Evolutionary conservation across 2,888 invertebrate genomes (phyloP).

Genomic region (Sicus ferrugineus): DNA sequence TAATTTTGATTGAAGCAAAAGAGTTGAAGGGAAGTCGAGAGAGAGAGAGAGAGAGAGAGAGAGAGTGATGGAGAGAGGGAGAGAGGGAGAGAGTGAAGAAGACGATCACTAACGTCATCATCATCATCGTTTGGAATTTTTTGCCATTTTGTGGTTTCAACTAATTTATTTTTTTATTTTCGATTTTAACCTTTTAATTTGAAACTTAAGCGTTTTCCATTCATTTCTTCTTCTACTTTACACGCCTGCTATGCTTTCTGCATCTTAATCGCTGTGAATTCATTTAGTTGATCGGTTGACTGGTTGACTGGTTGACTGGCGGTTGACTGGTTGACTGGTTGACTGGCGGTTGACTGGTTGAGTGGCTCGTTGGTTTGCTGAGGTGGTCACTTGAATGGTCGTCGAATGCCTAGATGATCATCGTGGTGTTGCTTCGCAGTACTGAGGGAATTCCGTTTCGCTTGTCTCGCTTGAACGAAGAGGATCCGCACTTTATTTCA

Average conservation of each 20-base stretch:
- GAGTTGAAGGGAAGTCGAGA: background rate
- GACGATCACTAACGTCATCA: background rate
- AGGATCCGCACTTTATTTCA: too few species aligned
- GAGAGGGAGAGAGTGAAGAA: background rate
- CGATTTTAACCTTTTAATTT: background rate
- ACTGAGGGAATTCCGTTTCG: too few species aligned
- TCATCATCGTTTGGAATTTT: constrained; percentile 14
- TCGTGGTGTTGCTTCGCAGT: too few species aligned
- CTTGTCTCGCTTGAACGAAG: too few species aligned
- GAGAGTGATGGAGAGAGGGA: background rate
- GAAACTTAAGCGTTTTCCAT: background rate
- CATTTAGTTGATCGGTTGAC: constrained; percentile 2
- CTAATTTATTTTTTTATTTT: constrained; percentile 20
- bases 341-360: background rate
- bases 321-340: constrained; percentile 1
- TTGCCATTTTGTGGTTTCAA: constrained; percentile 25
- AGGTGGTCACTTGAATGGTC: background rate
- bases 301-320: background rate
- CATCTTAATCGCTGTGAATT: constrained; percentile 26
- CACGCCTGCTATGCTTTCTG: constrained; percentile 12
- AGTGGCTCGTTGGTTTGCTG: background rate
- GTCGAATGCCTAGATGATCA: too few species aligned
- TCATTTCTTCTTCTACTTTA: constrained; percentile 18
- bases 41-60: background rate
- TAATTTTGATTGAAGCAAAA: too few species aligned